Base-by-base conservation (phyloP, 1,140 invertebrate genomes). In the Drosophila sucinea region DNA sequence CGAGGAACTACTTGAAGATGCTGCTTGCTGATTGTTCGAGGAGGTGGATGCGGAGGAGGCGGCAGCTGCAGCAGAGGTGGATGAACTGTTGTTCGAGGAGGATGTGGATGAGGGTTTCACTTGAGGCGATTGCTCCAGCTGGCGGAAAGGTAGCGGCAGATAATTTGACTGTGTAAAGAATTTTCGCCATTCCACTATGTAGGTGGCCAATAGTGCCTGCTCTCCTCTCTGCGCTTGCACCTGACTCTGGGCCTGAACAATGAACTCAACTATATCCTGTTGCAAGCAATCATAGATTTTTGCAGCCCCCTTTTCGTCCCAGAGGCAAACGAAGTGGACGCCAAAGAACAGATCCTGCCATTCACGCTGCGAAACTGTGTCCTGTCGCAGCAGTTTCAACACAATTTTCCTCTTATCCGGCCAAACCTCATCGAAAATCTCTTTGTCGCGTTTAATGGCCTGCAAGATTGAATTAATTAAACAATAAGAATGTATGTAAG, bases 151-250 rank as follows among this genome's bases (percentile, higher is more conserved):
- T 73, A 98, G 97, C 3, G 98, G 98, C 79, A 99, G 93, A 93
- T 99, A 99, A 92, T 97, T 96, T 92, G 98, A 99, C 92, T 99
- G 98, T 5, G 98, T 98, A 92, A 99, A 99, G 93, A 99, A 99
- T 90, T 98, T 99, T 47, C 97, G 94, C 98, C 98, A 99, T 93
- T 99, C 98, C 6, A 95, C 95, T 81, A 99, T 99, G 89, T 99
- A 99, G 6, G 98, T 97, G 93, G 98, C 98, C 4, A 99, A 93
- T 27, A 99, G 93, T 5, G 98, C 97, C 92, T 98, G 97, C 87
- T 99, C 98, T 91, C 99, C 98, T 71, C 97, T 94, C 89, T 98
- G 97, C 23, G 96, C 95, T 70, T 98, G 93, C 2, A 99, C 97
- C 90, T 97, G 94, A 93, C 94, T 94, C 92, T 99, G 98, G 25